Percentiles rank a stretch among this genome's conserved stretches.
These are phyloP conservation scores for Ctenochaetus hawaiiensis DNA, from an alignment of 2,797 vertebrate species.

Conservation along the genomic window DNA sequence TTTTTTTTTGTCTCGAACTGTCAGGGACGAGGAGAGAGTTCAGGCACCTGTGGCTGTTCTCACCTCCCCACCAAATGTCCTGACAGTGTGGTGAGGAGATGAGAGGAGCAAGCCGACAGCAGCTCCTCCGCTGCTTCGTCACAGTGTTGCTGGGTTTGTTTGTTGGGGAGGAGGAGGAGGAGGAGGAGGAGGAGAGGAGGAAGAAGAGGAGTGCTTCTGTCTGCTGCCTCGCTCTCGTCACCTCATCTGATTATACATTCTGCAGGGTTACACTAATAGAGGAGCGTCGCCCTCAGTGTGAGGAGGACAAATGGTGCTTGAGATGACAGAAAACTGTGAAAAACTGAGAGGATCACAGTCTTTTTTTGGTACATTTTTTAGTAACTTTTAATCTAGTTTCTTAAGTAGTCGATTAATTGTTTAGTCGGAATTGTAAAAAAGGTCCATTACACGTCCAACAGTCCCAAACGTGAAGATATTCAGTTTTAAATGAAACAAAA, in stretches of 20 bases:
- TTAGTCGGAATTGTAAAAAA: not conserved
- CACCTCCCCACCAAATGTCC: conserved; percentile 50
- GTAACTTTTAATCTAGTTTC: not conserved
- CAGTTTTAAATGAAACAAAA: not conserved
- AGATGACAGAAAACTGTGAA: conserved; percentile 17
- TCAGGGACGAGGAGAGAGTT: conserved; percentile 3
- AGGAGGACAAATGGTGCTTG: conserved; percentile 25
- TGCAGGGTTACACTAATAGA: not conserved
- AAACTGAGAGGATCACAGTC: not conserved
- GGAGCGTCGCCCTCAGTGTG: not conserved
- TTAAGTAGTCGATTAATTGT: not conserved
- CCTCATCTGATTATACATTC: conserved; percentile 18
- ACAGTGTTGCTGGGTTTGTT: conserved; percentile 10
- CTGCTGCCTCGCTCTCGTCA: conserved; percentile 12
- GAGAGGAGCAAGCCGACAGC: not conserved
- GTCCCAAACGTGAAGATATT: not conserved
- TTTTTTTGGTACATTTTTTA: not conserved
- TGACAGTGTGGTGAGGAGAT: conserved; percentile 8
- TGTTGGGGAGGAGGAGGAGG: not conserved
- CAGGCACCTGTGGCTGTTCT: conserved; percentile 49
- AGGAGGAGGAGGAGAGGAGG: conserved; percentile 1
- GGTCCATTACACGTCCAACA: not conserved
- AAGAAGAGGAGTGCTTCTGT: not conserved
- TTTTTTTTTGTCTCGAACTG: not conserved
- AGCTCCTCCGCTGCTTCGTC: conserved; percentile 1